A percentile compares a stretch with the other conserved stretches of the same genome.
Conservation (phyloP, 2,797 vertebrate species). For the Malacoctenus gilli region DNA sequence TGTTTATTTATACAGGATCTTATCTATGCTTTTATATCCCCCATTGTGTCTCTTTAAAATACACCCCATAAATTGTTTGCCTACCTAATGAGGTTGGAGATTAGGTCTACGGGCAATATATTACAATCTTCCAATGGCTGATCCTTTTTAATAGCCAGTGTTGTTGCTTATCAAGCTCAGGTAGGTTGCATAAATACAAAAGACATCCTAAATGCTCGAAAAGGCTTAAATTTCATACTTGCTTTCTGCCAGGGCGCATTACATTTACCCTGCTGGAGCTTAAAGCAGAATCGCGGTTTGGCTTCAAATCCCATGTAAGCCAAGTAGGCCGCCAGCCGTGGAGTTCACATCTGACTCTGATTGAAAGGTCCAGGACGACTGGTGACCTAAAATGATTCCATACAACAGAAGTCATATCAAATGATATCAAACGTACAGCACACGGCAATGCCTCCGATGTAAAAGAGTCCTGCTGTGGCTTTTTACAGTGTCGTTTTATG, state of each 20-base stretch:
- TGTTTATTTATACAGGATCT: not conserved
- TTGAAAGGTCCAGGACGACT: conserved; percentile 18
- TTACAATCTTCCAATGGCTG: too few species aligned
- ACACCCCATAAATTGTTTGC: too few species aligned
- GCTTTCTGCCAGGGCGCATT: conserved; percentile 24
- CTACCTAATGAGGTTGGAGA: not conserved
- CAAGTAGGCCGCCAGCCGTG: conserved; percentile 28
- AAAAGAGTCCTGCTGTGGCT: conserved; percentile 15
- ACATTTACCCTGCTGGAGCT: conserved; percentile 21
- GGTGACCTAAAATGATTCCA: conserved; percentile 30
- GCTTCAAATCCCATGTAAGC: conserved; percentile 35
- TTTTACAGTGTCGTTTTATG: conserved; percentile 21
- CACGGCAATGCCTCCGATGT: conserved; percentile 23
- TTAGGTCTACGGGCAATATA: not conserved
- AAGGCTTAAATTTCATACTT: conserved; percentile 29
- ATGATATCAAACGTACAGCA: conserved; percentile 43
- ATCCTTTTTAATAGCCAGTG: too few species aligned
- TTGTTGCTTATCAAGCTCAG: too few species aligned
- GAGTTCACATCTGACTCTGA: conserved; percentile 38
- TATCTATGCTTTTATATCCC: not conserved
- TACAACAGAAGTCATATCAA: conserved; percentile 42
- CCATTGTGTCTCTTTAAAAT: not conserved
- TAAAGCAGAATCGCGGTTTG: conserved; percentile 32
- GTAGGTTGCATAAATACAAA: conserved; percentile 4
- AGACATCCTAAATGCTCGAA: conserved; percentile 2